phyloP scores from a whole-genome alignment of 92 coral and sea anemone genomes.

The Plumapathes pennacea region DNA sequence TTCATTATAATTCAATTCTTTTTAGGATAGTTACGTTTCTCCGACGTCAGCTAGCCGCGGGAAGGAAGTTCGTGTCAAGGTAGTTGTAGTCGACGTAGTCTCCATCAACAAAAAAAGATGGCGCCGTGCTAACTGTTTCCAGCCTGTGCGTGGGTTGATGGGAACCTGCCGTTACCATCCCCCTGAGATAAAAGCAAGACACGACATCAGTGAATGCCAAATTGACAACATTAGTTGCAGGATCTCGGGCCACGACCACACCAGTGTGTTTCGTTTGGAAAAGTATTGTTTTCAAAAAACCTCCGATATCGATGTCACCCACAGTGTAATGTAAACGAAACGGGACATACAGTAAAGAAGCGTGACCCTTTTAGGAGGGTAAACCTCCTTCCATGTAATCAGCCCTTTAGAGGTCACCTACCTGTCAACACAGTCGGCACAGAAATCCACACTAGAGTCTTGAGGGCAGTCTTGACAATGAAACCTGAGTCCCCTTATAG shows the following conservation, averaged over 20 bases:
- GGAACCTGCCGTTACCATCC: constrained; percentile 41
- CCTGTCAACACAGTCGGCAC: constrained; percentile 71
- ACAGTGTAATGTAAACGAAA: too few relatives aligned
- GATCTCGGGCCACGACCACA: too few relatives aligned
- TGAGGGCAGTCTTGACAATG: constrained; percentile 83
- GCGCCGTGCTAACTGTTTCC: constrained; percentile 55
- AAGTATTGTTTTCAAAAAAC: too few relatives aligned
- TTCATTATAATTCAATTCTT: too few relatives aligned
- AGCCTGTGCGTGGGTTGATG: constrained; percentile 68
- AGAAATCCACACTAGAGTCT: constrained; percentile 75
- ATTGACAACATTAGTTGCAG: too few relatives aligned
- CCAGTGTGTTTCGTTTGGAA: too few relatives aligned
- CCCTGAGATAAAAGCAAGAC: constrained; percentile 28
- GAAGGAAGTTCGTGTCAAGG: constrained; percentile 91
- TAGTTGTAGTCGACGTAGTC: constrained; percentile 93
- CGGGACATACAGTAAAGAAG: too few relatives aligned
- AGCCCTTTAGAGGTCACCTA: constrained; percentile 4
- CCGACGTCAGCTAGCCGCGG: constrained; percentile 95
- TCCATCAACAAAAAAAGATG: constrained; percentile 76
- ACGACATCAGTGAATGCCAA: too few relatives aligned
- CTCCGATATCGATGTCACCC: too few relatives aligned
- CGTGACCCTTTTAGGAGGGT: too few relatives aligned
- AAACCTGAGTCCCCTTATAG: constrained; percentile 83
- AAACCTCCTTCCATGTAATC: too few relatives aligned
- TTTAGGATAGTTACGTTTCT: too few relatives aligned